Percentiles rank a stretch among this genome's conserved stretches.
Evolutionary conservation across 2,113 vertebrate genomes (phyloP).

Genomic region (Callocephalon fimbriatum): DNA sequence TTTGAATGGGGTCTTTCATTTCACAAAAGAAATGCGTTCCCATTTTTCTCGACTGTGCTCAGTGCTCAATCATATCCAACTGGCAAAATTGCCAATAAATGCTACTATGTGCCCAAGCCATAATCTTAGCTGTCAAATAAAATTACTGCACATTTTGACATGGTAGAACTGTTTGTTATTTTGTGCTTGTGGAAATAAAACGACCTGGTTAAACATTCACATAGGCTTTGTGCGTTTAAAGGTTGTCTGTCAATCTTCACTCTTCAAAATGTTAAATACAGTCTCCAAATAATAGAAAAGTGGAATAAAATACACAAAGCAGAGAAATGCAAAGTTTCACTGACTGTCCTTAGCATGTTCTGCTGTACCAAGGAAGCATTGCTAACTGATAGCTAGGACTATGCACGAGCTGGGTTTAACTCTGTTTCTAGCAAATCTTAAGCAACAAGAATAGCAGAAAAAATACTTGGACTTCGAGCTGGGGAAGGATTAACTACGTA

Average conservation of each 20-base stretch:
- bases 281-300: background rate
- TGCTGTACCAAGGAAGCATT: background rate
- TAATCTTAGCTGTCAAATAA: constrained; percentile 61
- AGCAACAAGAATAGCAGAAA: background rate
- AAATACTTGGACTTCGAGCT: background rate
- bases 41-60: constrained; percentile 15
- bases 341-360: background rate
- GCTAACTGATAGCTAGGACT: background rate
- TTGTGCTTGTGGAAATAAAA: constrained; percentile 43
- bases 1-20: constrained; percentile 40
- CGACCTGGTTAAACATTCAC: constrained; percentile 35
- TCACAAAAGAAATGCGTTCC: constrained; percentile 31
- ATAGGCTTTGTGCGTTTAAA: background rate
- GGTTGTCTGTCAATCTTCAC: background rate
- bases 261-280: background rate
- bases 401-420: background rate
- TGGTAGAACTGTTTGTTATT: constrained; percentile 22
- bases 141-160: constrained; percentile 53
- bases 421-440: background rate
- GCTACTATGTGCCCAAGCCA: constrained; percentile 19
- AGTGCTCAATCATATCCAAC: constrained; percentile 31
- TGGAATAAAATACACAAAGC: background rate
- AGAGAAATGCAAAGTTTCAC: background rate
- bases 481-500: background rate
- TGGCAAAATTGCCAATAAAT: constrained; percentile 60